Conservation (phyloP, 2,888 invertebrate genomes). For the Syritta pipiens region DNA sequence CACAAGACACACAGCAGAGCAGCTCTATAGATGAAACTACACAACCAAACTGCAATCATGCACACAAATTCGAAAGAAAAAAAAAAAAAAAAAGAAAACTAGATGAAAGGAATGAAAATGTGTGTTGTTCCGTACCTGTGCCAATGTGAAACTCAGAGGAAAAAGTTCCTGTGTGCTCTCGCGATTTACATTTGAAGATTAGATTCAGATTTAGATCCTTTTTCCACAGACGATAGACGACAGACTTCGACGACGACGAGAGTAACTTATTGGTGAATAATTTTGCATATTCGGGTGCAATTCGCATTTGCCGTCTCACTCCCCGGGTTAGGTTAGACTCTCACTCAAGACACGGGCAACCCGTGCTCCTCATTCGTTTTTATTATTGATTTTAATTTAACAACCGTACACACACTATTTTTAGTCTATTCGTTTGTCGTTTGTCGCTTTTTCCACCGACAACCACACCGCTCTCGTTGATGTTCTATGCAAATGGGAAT, state of each 20-base stretch:
- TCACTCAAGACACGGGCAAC: not conserved
- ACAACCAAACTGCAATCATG: too few species aligned
- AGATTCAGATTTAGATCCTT: slow-evolving; percentile 19
- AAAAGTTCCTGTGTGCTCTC: slow-evolving; percentile 53
- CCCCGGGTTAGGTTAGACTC: not conserved
- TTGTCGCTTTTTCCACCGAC: slow-evolving; percentile 13
- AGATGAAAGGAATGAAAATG: slow-evolving; percentile 8
- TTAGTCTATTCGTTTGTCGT: slow-evolving; percentile 48
- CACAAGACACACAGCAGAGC: slow-evolving; percentile 2
- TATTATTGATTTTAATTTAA: slow-evolving; percentile 66
- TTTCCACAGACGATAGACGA: not conserved
- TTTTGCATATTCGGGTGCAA: slow-evolving; percentile 48
- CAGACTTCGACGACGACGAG: not conserved
- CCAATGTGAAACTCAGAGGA: slow-evolving; percentile 48
- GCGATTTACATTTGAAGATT: slow-evolving; percentile 50
- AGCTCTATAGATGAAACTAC: too few species aligned
- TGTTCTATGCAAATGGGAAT: slow-evolving; percentile 22
- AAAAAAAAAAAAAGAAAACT: not conserved
- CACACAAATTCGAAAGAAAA: not conserved
- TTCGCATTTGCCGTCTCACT: slow-evolving; percentile 19
- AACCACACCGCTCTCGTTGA: too few species aligned
- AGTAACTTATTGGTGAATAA: slow-evolving; percentile 25
- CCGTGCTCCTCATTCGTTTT: slow-evolving; percentile 29
- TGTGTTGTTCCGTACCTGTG: slow-evolving; percentile 1
- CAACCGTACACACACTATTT: slow-evolving; percentile 62